Conservation (phyloP, 2,113 vertebrate genomes). For the Microcebus griseorufus region DNA sequence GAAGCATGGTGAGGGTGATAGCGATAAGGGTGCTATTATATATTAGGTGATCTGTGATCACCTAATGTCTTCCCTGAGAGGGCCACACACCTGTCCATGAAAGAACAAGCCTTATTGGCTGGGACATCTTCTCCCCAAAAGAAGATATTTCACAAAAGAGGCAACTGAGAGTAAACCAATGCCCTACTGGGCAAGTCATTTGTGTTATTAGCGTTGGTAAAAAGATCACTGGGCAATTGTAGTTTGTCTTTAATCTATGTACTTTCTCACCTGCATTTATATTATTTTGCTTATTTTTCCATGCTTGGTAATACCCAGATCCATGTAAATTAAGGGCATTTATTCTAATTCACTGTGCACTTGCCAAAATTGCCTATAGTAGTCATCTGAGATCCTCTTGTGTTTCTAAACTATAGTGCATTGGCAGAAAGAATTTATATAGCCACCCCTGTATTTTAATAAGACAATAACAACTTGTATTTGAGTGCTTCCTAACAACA, state of each 20-base stretch:
- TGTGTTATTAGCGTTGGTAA: too few species aligned
- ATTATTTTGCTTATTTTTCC: background rate
- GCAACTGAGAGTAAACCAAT: background rate
- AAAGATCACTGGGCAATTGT: background rate
- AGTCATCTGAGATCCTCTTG: background rate
- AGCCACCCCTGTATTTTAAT: background rate
- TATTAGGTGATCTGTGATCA: background rate
- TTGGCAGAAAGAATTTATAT: background rate
- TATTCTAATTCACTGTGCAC: background rate
- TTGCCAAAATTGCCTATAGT: background rate
- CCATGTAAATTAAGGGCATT: background rate
- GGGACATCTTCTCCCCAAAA: background rate
- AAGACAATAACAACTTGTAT: background rate
- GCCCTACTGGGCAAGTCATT: background rate
- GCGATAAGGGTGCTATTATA: background rate
- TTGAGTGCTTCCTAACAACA: background rate
- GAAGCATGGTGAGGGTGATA: background rate
- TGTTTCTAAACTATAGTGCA: background rate
- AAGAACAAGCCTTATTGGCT: background rate
- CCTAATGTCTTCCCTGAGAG: background rate
- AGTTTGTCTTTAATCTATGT: background rate
- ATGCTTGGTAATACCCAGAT: background rate
- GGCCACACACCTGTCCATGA: background rate
- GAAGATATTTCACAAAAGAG: background rate
- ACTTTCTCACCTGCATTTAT: background rate